Evolutionary conservation across 2,888 invertebrate species (phyloP).

Genomic region (Scaptomyza polygonia): DNA sequence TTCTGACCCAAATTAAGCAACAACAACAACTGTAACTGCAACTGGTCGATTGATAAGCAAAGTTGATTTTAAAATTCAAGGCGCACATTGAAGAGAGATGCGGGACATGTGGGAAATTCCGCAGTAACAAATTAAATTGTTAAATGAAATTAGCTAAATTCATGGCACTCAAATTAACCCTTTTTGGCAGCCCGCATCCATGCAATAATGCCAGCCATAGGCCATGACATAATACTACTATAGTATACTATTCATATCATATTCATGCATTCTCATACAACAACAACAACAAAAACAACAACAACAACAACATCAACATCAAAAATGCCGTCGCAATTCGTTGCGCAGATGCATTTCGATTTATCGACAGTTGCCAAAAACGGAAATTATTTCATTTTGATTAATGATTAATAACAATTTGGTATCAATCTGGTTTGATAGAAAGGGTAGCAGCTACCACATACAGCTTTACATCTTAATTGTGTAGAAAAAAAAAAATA

Average conservation of each 20-base stretch:
- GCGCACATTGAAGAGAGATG: conserved; percentile 48
- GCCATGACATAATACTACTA: conserved; percentile 54
- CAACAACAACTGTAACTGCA: too few relatives aligned
- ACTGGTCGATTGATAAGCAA: conserved; percentile 29
- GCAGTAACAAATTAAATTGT: conserved; percentile 71
- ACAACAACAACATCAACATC: too few relatives aligned
- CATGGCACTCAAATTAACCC: conserved; percentile 51
- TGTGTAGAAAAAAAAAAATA: too few relatives aligned
- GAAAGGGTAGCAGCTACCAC: not conserved
- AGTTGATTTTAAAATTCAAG: conserved; percentile 30
- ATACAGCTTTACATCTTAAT: not conserved
- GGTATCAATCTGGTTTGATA: conserved; percentile 20
- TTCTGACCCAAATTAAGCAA: conserved; percentile 45
- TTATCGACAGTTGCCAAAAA: conserved; percentile 31
- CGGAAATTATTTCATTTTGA: conserved; percentile 33
- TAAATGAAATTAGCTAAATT: conserved; percentile 71
- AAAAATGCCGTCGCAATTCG: conserved; percentile 33
- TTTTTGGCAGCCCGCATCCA: conserved; percentile 53
- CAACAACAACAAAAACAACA: too few relatives aligned
- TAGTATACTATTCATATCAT: not conserved
- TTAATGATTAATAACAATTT: conserved; percentile 33
- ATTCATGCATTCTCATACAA: conserved; percentile 9
- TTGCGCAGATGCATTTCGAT: conserved; percentile 55
- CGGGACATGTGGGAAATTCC: conserved; percentile 73
- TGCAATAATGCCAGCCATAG: not conserved